These are phyloP conservation scores for Aptenodytes patagonicus DNA, from an alignment of 2,113 vertebrate species.

Conservation along the genomic window DNA sequence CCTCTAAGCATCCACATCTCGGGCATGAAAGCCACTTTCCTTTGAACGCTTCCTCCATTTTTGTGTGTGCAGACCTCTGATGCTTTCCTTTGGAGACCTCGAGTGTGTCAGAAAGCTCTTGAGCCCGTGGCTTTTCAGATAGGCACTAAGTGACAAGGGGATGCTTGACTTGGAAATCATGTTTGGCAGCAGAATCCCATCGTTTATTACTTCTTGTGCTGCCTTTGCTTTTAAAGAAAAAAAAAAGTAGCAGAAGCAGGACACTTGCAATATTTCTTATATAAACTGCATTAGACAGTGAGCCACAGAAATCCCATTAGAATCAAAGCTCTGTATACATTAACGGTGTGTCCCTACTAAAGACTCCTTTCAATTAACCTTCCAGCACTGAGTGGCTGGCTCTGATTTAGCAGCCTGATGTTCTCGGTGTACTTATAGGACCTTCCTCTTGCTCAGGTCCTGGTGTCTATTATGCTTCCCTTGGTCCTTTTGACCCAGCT, in stretches of 20 bases:
- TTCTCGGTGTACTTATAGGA: neutral
- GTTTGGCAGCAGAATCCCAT: neutral
- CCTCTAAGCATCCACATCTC: neutral
- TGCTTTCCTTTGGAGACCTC: neutral
- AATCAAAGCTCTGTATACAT: neutral
- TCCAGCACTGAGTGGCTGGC: neutral
- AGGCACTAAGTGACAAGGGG: neutral
- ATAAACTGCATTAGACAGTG: neutral
- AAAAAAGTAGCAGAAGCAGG: neutral
- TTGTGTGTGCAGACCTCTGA: neutral
- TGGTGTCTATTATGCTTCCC: neutral
- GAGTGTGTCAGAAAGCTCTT: constrained; percentile 7
- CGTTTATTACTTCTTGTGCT: neutral
- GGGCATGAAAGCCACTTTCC: neutral
- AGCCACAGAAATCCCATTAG: neutral
- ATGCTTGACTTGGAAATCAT: neutral
- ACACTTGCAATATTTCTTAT: neutral
- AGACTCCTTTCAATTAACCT: neutral
- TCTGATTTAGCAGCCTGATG: neutral
- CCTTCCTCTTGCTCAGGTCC: neutral
- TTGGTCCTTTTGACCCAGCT: neutral
- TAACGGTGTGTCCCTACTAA: neutral
- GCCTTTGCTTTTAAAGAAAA: neutral
- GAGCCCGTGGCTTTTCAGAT: neutral
- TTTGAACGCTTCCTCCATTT: neutral